These are phyloP conservation scores for Molanna angustata DNA, from an alignment of 2,888 invertebrate genomes.

Conservation along the genomic window DNA sequence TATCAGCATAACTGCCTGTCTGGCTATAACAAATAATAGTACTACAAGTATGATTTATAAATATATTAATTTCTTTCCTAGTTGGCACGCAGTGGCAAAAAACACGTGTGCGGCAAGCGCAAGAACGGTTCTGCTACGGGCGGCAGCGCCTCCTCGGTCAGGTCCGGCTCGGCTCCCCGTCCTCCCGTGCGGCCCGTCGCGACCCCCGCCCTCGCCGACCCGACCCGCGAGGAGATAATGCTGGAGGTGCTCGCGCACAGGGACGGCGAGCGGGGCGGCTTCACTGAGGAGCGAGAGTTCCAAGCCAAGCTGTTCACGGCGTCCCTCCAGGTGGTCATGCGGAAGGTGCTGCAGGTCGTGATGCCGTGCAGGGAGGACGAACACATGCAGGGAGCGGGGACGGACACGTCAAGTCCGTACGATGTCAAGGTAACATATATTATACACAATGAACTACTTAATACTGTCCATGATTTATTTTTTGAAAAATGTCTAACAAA, in stretches of 20 bases:
- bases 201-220: constrained; percentile 7
- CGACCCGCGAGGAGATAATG: constrained; percentile 18
- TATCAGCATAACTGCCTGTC: no score
- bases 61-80: no score
- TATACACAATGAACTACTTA: no score
- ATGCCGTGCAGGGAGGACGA: constrained; percentile 13
- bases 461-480: no score
- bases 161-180: background rate
- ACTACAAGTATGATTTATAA: no score
- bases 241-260: constrained; percentile 11
- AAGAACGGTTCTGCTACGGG: constrained; percentile 5
- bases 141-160: background rate
- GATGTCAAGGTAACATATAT: no score
- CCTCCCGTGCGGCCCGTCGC: background rate
- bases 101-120: constrained; percentile 16
- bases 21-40: no score
- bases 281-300: background rate
- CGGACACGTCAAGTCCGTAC: constrained; percentile 1
- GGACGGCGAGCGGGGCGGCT: background rate
- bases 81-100: background rate
- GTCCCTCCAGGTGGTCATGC: constrained; percentile 20
- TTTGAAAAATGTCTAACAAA: no score
- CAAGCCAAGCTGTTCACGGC: constrained; percentile 17
- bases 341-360: constrained; percentile 24
- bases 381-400: background rate